Percentiles rank a stretch among this genome's conserved stretches.
Conservation (phyloP, 2,888 invertebrate genomes). For the Cataglyphis albicans region DNA sequence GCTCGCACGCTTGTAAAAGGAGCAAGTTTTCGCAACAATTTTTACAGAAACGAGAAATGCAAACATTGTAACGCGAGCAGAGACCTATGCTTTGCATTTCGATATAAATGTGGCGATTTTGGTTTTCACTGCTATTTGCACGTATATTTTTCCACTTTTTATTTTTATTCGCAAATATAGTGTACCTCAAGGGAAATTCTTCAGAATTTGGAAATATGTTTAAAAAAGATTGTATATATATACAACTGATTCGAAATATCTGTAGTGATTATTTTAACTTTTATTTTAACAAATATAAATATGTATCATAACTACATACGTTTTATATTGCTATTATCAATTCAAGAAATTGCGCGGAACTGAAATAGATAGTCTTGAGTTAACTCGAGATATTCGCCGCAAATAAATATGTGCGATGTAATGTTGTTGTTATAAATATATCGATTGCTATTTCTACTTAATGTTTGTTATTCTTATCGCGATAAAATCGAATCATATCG, state of each 20-base stretch:
- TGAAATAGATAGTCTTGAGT: not conserved
- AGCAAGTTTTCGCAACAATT: conserved; percentile 20
- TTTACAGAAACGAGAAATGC: conserved; percentile 12
- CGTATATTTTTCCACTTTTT: not conserved
- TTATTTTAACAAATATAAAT: not conserved
- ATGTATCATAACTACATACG: not conserved
- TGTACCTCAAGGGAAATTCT: conserved; percentile 2
- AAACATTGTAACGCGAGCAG: not conserved
- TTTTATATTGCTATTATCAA: not conserved
- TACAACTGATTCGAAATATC: not conserved
- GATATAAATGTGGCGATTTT: not conserved
- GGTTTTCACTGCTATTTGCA: conserved; percentile 17
- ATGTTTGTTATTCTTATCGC: not conserved
- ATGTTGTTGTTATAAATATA: not conserved
- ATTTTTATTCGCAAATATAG: not conserved
- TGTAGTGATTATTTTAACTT: not conserved
- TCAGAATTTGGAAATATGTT: conserved; percentile 1
- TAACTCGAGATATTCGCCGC: not conserved
- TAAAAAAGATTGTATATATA: not conserved
- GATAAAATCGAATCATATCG: not conserved
- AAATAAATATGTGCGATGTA: not conserved
- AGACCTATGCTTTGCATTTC: conserved; percentile 1
- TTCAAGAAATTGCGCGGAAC: not conserved
- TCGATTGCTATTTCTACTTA: not conserved
- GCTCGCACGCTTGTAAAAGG: not conserved